These are phyloP conservation scores for Clarias pachynema DNA, from an alignment of 2,797 vertebrate species.

Conservation along the genomic window DNA sequence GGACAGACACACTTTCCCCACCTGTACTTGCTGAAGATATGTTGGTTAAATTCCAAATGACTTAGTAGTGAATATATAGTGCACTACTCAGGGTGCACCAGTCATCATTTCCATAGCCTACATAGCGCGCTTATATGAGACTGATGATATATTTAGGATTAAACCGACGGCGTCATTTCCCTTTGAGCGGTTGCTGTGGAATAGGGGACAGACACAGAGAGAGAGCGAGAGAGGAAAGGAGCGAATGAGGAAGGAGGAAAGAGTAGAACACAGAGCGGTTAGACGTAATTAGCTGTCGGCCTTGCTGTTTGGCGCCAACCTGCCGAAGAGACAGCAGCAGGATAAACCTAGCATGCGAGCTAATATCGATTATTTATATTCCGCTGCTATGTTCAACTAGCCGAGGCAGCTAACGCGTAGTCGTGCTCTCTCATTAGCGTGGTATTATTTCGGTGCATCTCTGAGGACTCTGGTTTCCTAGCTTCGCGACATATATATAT, in stretches of 20 bases:
- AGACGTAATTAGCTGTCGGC: slow-evolving; percentile 56
- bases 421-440: slow-evolving; percentile 42
- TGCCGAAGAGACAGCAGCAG: slow-evolving; percentile 46
- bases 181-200: slow-evolving; percentile 61
- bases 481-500: not conserved
- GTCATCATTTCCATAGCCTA: not conserved
- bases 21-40: not conserved
- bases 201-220: slow-evolving; percentile 49
- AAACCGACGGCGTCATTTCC: slow-evolving; percentile 65
- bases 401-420: slow-evolving; percentile 2
- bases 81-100: not conserved
- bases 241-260: slow-evolving; percentile 44
- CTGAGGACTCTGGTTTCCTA: slow-evolving; percentile 2
- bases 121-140: not conserved
- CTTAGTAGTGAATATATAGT: not conserved
- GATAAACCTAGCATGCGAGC: slow-evolving; percentile 15
- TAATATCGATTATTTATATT: not conserved
- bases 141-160: not conserved
- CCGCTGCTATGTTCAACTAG: not conserved
- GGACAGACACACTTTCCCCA: not conserved
- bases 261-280: slow-evolving; percentile 46
- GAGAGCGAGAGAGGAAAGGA: slow-evolving; percentile 32
- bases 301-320: slow-evolving; percentile 72
- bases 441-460: slow-evolving; percentile 38
- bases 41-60: not conserved